Base-by-base conservation (phyloP, 2,113 vertebrate genomes). In the Sterna hirundo region DNA sequence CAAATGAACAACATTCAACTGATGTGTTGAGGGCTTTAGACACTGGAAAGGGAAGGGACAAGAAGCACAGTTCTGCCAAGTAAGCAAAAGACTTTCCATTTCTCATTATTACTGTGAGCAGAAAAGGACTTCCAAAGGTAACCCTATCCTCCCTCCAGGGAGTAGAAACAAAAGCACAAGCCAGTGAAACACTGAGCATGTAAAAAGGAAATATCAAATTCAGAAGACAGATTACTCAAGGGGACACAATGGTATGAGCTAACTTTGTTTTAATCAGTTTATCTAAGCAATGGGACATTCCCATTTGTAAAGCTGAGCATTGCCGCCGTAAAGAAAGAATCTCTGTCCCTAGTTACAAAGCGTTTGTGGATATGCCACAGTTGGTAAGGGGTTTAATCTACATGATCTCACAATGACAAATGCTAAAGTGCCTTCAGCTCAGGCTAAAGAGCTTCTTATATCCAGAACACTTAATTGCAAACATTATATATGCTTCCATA, bases 51-150 rank as follows among this genome's bases (percentile, higher is more conserved):
- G 30, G 71, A 83, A 93, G 57, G 54, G 61, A 87, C 36, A 85
- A 85, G 70, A 52, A 82, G 69, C 52, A 85, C 32, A 69, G 60
- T 78, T 94, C 60, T 78, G 79, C 57, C 83, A 88, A 88, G 49
- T 83, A 91, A 91, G 93, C 78, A 94, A 85, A 91, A 60, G 44
- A 79, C 88, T 95, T 81, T 94, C 91, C 75, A 87, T 85, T 93
- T 85, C 89, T 94, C 90, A 62, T 76, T 88, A 77, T 90, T 40
- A 94, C 58, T 29, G 58, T 34, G 58, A 66, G 78, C 8, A 91
- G 94, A 83, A 96, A 79, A 86, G 55, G 62, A 85, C 58, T 91
- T 85, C 82, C 78, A 94, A 75, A 90, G 72, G 96, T 91, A 96
- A 96, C 51, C 13, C 51, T 90, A 95, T 66, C 74, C 74, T 91